A percentile compares a stretch with the other conserved stretches of the same genome.
These are phyloP conservation scores for Panulirus ornatus DNA, from an alignment of 1,140 invertebrate genomes.

Conservation along the genomic window DNA sequence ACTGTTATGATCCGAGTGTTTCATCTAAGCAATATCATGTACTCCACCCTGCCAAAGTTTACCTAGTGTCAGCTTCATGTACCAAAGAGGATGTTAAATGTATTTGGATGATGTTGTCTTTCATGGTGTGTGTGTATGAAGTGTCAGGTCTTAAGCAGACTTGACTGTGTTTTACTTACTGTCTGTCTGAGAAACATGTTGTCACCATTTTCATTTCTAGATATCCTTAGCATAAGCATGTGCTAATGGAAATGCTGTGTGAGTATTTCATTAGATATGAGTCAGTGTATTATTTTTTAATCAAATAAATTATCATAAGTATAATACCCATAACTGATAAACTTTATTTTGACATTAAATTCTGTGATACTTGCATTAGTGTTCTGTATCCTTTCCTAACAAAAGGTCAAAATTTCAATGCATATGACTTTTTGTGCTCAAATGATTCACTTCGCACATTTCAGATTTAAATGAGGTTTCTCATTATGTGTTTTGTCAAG, in stretches of 20 bases:
- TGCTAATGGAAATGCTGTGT: background rate
- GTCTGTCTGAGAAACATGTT: background rate
- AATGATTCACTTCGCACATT: too few relatives aligned
- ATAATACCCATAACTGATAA: background rate
- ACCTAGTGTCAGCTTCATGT: background rate
- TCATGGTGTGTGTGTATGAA: slow-evolving; percentile 7
- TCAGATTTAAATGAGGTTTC: too few relatives aligned
- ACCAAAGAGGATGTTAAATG: slow-evolving; percentile 13
- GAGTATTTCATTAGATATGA: background rate
- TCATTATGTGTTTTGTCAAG: too few relatives aligned
- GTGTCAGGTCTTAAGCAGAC: background rate
- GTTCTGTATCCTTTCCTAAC: background rate
- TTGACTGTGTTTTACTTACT: background rate
- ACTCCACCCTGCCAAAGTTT: background rate
- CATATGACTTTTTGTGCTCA: too few relatives aligned
- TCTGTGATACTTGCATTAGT: background rate
- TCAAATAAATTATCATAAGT: slow-evolving; percentile 4
- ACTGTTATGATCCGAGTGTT: background rate
- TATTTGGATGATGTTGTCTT: slow-evolving; percentile 10
- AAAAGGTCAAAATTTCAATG: background rate
- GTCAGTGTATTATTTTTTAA: background rate
- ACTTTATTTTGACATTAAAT: slow-evolving; percentile 10
- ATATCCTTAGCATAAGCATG: background rate
- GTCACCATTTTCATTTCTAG: background rate
- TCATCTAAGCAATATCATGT: background rate